These are phyloP conservation scores for Salvelinus namaycush DNA, from an alignment of 2,113 vertebrate species.

Conservation along the genomic window DNA sequence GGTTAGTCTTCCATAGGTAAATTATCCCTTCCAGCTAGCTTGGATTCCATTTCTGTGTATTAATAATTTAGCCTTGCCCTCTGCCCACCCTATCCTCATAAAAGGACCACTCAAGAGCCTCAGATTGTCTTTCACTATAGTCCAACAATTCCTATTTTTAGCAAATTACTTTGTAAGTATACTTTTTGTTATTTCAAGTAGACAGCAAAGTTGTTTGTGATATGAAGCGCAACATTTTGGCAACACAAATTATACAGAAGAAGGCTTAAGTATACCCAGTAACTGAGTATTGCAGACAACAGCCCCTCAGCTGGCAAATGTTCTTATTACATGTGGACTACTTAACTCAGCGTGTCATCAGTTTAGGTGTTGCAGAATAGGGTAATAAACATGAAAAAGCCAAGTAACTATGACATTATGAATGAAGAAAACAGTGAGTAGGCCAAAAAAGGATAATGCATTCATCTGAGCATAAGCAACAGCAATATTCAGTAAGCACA, in stretches of 20 bases:
- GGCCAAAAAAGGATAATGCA: not conserved
- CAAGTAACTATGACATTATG: not conserved
- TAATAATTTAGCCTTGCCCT: conserved; percentile 54
- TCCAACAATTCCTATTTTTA: not conserved
- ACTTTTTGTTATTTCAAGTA: not conserved
- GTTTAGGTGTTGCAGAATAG: not conserved
- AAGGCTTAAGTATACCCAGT: too few species aligned
- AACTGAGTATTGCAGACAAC: too few species aligned
- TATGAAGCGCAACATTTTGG: not conserved
- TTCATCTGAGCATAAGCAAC: not conserved
- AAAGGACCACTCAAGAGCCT: not conserved
- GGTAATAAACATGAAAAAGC: not conserved
- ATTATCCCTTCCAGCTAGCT: conserved; percentile 18
- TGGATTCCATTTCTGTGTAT: conserved; percentile 42
- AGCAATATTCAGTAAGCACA: not conserved
- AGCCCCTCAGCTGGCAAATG: too few species aligned
- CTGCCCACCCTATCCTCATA: conserved; percentile 5
- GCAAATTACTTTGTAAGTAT: not conserved
- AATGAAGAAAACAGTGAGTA: not conserved
- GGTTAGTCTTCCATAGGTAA: conserved; percentile 25
- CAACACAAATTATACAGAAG: too few species aligned
- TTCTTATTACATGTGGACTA: not conserved
- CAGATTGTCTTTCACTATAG: not conserved
- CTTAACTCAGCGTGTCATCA: not conserved
- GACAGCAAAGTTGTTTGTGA: not conserved